Evolutionary conservation across 2,888 invertebrate genomes (phyloP).

Genomic region (Heliconius cydno): DNA sequence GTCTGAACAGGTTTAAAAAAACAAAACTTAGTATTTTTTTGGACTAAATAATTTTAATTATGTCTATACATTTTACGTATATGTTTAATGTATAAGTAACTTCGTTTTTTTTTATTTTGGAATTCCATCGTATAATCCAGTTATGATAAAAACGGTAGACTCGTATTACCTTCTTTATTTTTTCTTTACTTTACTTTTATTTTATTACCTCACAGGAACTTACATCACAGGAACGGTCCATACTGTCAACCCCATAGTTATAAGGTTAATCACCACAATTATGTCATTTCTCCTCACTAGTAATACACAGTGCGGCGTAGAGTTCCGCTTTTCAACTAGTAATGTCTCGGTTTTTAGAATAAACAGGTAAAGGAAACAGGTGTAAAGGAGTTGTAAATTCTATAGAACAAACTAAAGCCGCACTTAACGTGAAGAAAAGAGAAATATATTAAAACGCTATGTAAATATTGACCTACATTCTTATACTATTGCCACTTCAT

Average conservation of each 20-base stretch:
- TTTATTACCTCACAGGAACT: too few species aligned
- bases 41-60: neutral
- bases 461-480: constrained; percentile 21
- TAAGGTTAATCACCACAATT: too few species aligned
- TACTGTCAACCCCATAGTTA: too few species aligned
- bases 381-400: neutral
- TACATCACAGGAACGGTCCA: too few species aligned
- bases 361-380: too few species aligned
- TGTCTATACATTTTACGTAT: neutral
- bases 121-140: too few species aligned
- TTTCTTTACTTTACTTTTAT: too few species aligned
- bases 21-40: neutral
- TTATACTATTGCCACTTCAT: constrained; percentile 1
- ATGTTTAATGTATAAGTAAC: neutral
- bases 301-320: neutral
- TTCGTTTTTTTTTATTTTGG: too few species aligned
- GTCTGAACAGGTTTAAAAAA: neutral
- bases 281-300: neutral
- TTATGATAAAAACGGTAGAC: too few species aligned
- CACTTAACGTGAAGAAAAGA: neutral
- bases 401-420: neutral
- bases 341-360: too few species aligned
- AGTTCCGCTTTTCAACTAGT: neutral
- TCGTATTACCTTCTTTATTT: too few species aligned
- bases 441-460: constrained; percentile 1